Evolutionary conservation across 2,888 invertebrate genomes (phyloP).

Genomic region (Mythimna impura): DNA sequence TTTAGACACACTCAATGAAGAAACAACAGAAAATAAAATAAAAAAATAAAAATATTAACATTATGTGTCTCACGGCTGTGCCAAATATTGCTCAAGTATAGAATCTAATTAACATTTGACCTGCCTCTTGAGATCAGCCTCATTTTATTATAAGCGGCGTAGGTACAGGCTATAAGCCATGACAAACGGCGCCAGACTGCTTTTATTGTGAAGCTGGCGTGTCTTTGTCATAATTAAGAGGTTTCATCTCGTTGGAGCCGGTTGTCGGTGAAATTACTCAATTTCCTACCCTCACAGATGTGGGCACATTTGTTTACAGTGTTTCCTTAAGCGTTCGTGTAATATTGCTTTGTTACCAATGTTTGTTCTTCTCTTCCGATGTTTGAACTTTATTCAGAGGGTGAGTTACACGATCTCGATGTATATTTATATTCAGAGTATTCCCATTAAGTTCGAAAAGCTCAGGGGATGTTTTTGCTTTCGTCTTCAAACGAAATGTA

Average conservation of each 20-base stretch:
- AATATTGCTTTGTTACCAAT: conserved; percentile 25
- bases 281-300: conserved; percentile 54
- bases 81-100: conserved; percentile 7
- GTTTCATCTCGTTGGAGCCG: conserved; percentile 63
- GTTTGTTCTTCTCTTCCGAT: conserved; percentile 26
- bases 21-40: no score
- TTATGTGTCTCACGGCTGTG: no score
- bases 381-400: conserved; percentile 36
- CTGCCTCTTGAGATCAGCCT: conserved; percentile 33
- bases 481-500: conserved; percentile 7
- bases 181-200: conserved; percentile 53
- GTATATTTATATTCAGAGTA: conserved; percentile 23
- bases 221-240: conserved; percentile 72
- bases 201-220: conserved; percentile 58
- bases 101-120: conserved; percentile 47
- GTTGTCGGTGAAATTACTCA: conserved; percentile 64
- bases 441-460: conserved; percentile 14
- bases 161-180: conserved; percentile 36
- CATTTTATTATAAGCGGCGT: conserved; percentile 46
- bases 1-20: no score
- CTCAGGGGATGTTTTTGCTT: conserved; percentile 24
- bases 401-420: conserved; percentile 4
- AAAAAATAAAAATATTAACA: no score
- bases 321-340: conserved; percentile 24
- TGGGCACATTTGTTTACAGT: conserved; percentile 47